Evolutionary conservation across 2,888 invertebrate genomes (phyloP).

Genomic region (Amphimallon solstitiale): DNA sequence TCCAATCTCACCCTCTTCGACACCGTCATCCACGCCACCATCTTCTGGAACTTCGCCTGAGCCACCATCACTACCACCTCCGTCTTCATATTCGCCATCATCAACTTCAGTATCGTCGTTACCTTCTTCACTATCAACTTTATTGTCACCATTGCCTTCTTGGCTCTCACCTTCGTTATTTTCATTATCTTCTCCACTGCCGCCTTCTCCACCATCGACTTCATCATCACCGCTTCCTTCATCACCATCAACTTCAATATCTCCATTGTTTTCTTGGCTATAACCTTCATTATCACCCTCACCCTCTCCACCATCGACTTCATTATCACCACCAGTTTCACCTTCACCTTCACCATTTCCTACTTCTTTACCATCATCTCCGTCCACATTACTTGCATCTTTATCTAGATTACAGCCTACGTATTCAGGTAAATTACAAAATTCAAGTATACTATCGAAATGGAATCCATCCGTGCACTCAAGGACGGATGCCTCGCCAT

Average conservation of each 20-base stretch:
- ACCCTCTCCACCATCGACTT: not conserved
- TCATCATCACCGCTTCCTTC: not conserved
- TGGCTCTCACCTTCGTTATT: not conserved
- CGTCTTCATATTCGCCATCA: not conserved
- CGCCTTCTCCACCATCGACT: not conserved
- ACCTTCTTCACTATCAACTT: not conserved
- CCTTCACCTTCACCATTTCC: not conserved
- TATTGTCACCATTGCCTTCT: not conserved
- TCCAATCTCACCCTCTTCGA: too few relatives aligned
- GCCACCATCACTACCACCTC: not conserved
- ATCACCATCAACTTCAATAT: not conserved
- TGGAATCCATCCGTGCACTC: slow-evolving; percentile 8
- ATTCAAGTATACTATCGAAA: slow-evolving; percentile 2
- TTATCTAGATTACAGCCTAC: slow-evolving; percentile 1
- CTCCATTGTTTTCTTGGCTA: not conserved
- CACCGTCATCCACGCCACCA: not conserved
- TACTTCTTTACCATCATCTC: not conserved
- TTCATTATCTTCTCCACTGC: slow-evolving; percentile 20
- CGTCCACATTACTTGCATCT: not conserved
- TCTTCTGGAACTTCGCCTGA: not conserved
- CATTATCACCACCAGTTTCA: not conserved
- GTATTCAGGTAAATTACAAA: slow-evolving; percentile 19
- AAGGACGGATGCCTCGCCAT: not conserved
- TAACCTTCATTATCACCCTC: not conserved
- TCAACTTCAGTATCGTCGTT: not conserved